phyloP scores from a whole-genome alignment of 2,113 vertebrate species.

The Acrocephalus arundinaceus region DNA sequence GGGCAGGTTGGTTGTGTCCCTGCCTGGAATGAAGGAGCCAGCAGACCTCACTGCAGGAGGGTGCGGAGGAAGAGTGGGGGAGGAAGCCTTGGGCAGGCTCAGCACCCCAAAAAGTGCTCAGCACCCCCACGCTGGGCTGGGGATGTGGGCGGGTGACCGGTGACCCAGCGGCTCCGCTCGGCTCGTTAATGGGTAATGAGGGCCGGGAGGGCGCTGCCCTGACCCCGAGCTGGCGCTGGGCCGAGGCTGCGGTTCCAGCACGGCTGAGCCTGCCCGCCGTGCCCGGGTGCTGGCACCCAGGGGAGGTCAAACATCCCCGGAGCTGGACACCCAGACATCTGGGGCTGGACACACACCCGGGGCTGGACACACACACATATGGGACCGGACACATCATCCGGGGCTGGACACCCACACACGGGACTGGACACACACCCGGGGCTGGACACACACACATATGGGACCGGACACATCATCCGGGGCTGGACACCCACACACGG shows the following conservation, averaged over 20 bases:
- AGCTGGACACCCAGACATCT: rapidly evolving
- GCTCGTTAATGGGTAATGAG: background rate
- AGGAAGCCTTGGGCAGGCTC: background rate
- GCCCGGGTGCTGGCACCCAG: rapidly evolving
- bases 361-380: background rate
- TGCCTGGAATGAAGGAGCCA: background rate
- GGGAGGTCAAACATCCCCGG: rapidly evolving
- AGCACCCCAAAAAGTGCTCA: background rate
- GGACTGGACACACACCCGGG: background rate
- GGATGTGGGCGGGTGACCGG: rapidly evolving
- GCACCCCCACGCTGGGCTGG: background rate
- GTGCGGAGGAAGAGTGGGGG: background rate
- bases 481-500: rapidly evolving
- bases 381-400: no score
- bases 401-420: no score
- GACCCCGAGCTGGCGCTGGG: background rate
- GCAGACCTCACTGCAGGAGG: rapidly evolving
- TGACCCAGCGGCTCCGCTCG: background rate
- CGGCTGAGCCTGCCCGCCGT: background rate
- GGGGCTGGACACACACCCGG: no score
- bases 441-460: background rate
- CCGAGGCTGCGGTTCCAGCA: rapidly evolving
- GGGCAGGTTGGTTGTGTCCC: background rate
- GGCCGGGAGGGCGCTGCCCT: background rate
- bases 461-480: background rate